Evolutionary conservation across 2,797 vertebrate genomes (phyloP), one percentile per base, ranked within the genome.

Genomic region (Labroides dimidiatus): DNA sequence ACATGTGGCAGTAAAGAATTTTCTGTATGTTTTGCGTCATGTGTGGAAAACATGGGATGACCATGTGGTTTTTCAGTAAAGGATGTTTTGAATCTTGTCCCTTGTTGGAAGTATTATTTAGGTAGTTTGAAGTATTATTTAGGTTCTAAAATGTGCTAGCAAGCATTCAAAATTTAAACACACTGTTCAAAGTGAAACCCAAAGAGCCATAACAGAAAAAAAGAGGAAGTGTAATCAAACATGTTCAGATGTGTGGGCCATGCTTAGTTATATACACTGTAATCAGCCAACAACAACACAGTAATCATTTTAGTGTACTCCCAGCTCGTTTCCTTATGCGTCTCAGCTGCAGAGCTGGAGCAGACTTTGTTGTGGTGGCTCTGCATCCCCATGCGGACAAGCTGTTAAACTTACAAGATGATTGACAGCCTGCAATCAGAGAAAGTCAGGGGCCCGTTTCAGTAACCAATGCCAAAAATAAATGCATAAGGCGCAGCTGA

Each of bases 341-440:
- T 62, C 42, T 82, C 63, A 47, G 78, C 80, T 81, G 75, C 47
- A 57, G 50, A 52, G 54, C 60, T 44, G 17, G 48, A 53, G 50
- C 24, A 3, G 51, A 7, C 65, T 88, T 89, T 88, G 50, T 81
- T 87, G 84, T 87, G 88, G 73, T 8, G 54, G 10, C 11, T 54
- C 36, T 27, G 60, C 48, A 62, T 84, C 54, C 62, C 59, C 65
- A 58, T 66, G 50, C 2, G 50, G 73, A 80, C 57, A 36, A 64
- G 56, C 69, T 13, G 43, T 71, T 23, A 67, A 78, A 61, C 45
- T 72, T 20, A 48, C 33, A 4, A 36, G 42, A 81, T 76, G 82
- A 91, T 37, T 88, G 85, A 87, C 91, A 88, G 72, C 69, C 58
- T 56, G 69, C 84, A 84, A 89, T 90, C 87, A 86, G 76, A 58